Evolutionary conservation across 2,113 vertebrate genomes (phyloP).

Genomic region (Micronycteris hirsuta): DNA sequence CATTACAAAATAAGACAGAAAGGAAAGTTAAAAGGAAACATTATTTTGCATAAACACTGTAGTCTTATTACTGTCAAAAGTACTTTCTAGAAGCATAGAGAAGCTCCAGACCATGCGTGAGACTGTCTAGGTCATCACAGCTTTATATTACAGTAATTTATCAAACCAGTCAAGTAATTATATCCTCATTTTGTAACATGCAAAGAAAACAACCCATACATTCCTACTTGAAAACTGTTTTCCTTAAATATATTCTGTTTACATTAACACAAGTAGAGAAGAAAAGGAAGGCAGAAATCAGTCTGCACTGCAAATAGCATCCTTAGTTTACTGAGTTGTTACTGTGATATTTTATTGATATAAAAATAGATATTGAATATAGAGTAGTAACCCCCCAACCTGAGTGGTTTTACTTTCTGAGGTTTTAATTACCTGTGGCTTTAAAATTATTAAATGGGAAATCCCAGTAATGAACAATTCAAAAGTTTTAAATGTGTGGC

Average conservation of each 20-base stretch:
- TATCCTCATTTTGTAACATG: not conserved
- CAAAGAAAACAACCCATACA: not conserved
- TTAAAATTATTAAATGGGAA: not conserved
- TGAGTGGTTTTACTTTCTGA: not conserved
- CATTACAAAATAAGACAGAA: not conserved
- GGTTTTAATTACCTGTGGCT: not conserved
- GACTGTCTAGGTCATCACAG: not conserved
- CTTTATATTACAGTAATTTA: not conserved
- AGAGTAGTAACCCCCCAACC: not conserved
- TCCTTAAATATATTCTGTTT: not conserved
- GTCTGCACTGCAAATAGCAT: not conserved
- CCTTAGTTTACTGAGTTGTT: not conserved
- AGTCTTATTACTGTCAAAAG: not conserved
- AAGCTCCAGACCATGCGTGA: not conserved
- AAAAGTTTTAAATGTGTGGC: not conserved
- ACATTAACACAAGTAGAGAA: not conserved
- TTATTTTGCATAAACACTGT: not conserved
- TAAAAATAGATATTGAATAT: not conserved
- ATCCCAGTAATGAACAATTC: not conserved
- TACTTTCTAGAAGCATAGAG: not conserved
- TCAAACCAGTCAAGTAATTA: not conserved
- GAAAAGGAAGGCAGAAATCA: not conserved
- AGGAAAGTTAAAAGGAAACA: not conserved
- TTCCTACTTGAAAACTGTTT: not conserved
- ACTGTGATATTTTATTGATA: not conserved